Evolutionary conservation across 2,113 vertebrate species (phyloP).

Genomic region (Acinonyx jubatus): DNA sequence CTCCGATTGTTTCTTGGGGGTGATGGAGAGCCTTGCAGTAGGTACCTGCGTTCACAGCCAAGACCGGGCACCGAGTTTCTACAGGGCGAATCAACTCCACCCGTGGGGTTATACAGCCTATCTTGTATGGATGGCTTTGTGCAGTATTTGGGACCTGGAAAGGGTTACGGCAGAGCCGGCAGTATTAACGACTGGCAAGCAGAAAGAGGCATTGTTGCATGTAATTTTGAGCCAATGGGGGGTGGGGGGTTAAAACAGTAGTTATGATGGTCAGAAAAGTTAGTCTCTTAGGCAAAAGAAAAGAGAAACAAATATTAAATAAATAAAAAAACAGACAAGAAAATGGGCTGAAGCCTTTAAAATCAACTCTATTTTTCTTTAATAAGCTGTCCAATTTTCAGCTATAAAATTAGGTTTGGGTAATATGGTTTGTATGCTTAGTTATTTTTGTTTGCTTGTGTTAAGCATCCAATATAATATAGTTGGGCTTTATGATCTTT

Average conservation of each 20-base stretch:
- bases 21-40: slow-evolving; percentile 65
- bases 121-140: slow-evolving; percentile 31
- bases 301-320: neutral
- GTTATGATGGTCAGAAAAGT: slow-evolving; percentile 41
- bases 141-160: slow-evolving; percentile 41
- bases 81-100: slow-evolving; percentile 14
- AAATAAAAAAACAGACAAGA: neutral
- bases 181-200: slow-evolving; percentile 75
- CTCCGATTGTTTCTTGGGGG: slow-evolving; percentile 55
- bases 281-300: slow-evolving; percentile 58
- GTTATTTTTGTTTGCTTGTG: slow-evolving; percentile 57
- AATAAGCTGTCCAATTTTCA: slow-evolving; percentile 66
- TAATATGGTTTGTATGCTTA: slow-evolving; percentile 60
- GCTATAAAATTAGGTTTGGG: slow-evolving; percentile 73
- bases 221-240: slow-evolving; percentile 65
- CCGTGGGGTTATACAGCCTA: neutral
- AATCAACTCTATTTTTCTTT: slow-evolving; percentile 60
- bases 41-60: slow-evolving; percentile 71
- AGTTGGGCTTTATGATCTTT: slow-evolving; percentile 46
- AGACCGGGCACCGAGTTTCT: slow-evolving; percentile 64
- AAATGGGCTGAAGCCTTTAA: slow-evolving; percentile 69
- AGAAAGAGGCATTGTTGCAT: slow-evolving; percentile 61
- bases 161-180: slow-evolving; percentile 70
- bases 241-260: slow-evolving; percentile 5
- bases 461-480: slow-evolving; percentile 64